These are phyloP conservation scores for Hemitrygon akajei DNA, from an alignment of 2,797 vertebrate genomes.

Conservation along the genomic window DNA sequence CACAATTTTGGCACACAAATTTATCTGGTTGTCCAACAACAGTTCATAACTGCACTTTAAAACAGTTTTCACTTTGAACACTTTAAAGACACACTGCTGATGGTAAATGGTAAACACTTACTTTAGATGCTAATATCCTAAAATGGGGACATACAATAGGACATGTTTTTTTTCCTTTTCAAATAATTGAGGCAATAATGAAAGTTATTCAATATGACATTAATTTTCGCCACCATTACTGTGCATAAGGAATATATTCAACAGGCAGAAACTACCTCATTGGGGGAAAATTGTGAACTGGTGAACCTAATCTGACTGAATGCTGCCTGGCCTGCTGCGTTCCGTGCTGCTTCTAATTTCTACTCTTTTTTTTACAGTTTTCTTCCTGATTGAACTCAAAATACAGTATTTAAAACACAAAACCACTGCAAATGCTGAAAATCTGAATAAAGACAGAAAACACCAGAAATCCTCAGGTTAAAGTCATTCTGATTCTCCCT, in stretches of 20 bases:
- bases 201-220: background rate
- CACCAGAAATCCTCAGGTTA: too few species aligned
- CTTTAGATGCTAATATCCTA: background rate
- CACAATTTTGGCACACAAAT: background rate
- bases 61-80: background rate
- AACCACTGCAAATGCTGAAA: too few species aligned
- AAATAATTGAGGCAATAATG: background rate
- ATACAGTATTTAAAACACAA: background rate
- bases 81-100: background rate
- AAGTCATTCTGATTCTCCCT: too few species aligned
- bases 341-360: too few species aligned
- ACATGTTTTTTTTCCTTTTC: background rate
- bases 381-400: background rate
- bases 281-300: background rate
- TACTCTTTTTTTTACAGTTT: background rate
- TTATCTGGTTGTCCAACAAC: background rate
- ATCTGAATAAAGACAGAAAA: too few species aligned
- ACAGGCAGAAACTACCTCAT: background rate
- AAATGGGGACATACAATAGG: background rate
- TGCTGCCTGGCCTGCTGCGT: too few species aligned
- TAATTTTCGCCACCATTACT: background rate
- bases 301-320: background rate
- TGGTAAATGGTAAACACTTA: background rate
- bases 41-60: background rate
- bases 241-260: background rate